Conservation (phyloP, 1,140 invertebrate species). For the Lineus longissimus region DNA sequence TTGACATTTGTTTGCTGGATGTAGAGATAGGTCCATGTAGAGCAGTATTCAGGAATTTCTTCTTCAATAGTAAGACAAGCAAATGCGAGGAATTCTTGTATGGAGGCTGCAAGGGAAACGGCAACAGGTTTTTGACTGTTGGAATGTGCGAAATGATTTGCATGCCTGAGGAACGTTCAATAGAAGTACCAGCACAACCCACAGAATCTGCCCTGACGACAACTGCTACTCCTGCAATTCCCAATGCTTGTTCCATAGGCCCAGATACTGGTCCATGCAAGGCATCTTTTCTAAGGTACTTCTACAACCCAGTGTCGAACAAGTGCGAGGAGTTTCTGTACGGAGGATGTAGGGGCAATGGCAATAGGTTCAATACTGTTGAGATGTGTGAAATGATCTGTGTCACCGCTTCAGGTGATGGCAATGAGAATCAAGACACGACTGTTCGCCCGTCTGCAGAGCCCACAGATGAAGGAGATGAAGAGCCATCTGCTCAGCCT, state of each 20-base stretch:
- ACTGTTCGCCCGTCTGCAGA: background rate
- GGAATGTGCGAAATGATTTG: background rate
- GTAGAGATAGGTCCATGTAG: slow-evolving; percentile 70
- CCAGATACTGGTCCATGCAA: slow-evolving; percentile 58
- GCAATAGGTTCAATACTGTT: slow-evolving; percentile 63
- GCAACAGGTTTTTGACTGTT: slow-evolving; percentile 23
- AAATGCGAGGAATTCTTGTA: slow-evolving; percentile 93
- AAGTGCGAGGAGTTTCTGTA: slow-evolving; percentile 62
- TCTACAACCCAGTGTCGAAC: slow-evolving; percentile 56
- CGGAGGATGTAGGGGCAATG: slow-evolving; percentile 66
- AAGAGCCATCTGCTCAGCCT: no score
- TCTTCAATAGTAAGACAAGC: slow-evolving; percentile 78
- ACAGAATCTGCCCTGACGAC: no score
- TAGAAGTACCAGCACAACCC: no score
- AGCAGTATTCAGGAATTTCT: slow-evolving; percentile 71
- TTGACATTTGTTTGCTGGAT: no score
- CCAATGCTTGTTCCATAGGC: no score
- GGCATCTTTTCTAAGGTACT: slow-evolving; percentile 59
- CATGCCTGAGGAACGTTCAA: no score
- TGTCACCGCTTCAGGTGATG: background rate
- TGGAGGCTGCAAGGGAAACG: slow-evolving; percentile 80
- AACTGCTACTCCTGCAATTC: no score
- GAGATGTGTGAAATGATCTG: slow-evolving; percentile 61
- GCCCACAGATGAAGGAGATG: no score
- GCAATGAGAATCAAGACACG: background rate